phyloP scores from a whole-genome alignment of 2,797 vertebrate species.

The Novumbra hubbsi region DNA sequence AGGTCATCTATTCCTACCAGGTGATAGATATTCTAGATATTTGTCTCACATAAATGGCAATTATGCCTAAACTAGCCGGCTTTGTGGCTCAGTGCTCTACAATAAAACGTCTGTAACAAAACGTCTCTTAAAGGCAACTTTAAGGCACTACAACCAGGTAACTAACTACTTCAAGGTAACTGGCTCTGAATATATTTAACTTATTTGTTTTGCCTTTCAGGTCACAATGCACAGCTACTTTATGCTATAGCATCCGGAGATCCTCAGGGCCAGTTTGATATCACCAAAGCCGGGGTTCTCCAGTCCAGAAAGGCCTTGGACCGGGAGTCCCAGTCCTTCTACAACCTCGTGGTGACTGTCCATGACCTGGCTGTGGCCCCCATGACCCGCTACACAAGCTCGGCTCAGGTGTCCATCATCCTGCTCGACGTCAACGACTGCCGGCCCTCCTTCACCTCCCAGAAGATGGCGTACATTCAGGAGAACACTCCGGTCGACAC shows the following conservation, averaged over 20 bases:
- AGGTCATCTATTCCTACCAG: not conserved
- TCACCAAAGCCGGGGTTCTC: constrained; percentile 77
- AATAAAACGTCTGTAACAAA: not conserved
- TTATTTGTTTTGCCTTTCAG: constrained; percentile 60
- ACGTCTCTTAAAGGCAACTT: not conserved
- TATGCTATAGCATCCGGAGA: constrained; percentile 90
- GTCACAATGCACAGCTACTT: constrained; percentile 82
- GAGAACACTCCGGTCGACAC: constrained; percentile 94
- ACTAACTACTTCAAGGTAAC: not conserved
- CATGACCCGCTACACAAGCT: constrained; percentile 84
- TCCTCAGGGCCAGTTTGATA: constrained; percentile 80
- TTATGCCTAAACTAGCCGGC: not conserved
- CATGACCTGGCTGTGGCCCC: constrained; percentile 82
- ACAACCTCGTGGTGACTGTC: constrained; percentile 88
- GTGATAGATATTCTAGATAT: not conserved
- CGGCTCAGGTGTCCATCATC: constrained; percentile 90
- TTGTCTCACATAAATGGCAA: not conserved
- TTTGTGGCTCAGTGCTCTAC: not conserved
- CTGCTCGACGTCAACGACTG: constrained; percentile 94
- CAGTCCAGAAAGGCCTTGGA: constrained; percentile 80
- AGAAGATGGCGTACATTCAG: constrained; percentile 86
- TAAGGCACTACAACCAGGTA: no score
- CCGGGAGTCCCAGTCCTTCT: constrained; percentile 92
- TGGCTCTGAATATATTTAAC: no score
- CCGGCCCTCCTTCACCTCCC: constrained; percentile 85